phyloP scores from a whole-genome alignment of 2,888 invertebrate genomes.

The Patella ulyssiponensis region DNA sequence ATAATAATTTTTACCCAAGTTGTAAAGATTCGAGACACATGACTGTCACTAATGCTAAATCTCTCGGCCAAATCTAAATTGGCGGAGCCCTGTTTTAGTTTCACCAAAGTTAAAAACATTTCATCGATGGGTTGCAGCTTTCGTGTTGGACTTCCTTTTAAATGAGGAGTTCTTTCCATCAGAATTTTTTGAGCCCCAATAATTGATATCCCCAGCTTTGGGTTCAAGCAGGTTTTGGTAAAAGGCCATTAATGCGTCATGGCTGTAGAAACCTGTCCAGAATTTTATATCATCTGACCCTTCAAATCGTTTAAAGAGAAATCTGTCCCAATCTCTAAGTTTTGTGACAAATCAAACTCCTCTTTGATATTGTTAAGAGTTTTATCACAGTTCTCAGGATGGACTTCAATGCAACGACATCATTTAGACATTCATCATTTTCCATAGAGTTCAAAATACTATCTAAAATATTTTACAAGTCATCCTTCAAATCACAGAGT shows the following conservation, averaged over 20 bases:
- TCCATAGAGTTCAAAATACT: background rate
- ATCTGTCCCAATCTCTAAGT: background rate
- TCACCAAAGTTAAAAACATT: background rate
- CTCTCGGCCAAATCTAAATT: constrained; percentile 17
- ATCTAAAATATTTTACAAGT: background rate
- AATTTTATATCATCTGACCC: background rate
- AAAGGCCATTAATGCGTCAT: background rate
- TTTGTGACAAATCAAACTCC: background rate
- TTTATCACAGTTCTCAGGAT: too few relatives aligned
- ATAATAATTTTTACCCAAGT: constrained; percentile 21
- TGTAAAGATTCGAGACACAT: background rate
- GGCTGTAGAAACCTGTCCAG: background rate
- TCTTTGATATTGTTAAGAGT: too few relatives aligned
- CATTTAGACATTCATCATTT: background rate
- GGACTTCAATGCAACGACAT: too few relatives aligned
- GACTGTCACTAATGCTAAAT: constrained; percentile 14
- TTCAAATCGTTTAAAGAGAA: background rate
- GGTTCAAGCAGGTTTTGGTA: background rate
- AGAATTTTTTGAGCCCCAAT: background rate
- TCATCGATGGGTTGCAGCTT: background rate
- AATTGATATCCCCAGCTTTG: background rate
- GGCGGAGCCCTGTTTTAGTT: constrained; percentile 9
- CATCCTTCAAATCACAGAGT: background rate
- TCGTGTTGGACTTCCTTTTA: background rate
- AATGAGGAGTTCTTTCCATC: background rate